Conservation (phyloP, 2,113 vertebrate species). For the Apteryx mantelli region DNA sequence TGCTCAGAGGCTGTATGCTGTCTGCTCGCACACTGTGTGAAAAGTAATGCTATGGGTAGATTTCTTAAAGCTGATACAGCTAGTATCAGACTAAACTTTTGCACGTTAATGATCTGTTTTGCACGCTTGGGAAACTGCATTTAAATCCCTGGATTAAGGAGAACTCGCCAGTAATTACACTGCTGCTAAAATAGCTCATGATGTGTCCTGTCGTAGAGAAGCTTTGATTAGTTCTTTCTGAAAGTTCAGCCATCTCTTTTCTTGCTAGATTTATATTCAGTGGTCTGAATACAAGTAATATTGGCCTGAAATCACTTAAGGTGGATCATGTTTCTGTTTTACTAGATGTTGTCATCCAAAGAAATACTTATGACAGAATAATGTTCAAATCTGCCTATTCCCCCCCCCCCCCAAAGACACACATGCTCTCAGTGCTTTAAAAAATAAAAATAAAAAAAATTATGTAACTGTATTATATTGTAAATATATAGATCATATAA, state of each 20-base stretch:
- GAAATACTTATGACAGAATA: not conserved
- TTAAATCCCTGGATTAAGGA: slow-evolving; percentile 8
- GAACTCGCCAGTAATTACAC: not conserved
- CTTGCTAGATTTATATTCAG: not conserved
- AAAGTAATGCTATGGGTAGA: slow-evolving; percentile 2
- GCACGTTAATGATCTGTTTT: slow-evolving; percentile 35
- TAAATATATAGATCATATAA: not conserved
- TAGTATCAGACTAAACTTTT: slow-evolving; percentile 6
- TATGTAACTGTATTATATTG: not conserved
- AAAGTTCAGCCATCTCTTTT: not conserved
- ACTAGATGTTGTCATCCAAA: not conserved
- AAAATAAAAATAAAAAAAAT: not conserved
- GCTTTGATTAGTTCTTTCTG: not conserved
- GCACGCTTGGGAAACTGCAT: not conserved
- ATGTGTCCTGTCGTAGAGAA: not conserved
- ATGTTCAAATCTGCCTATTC: not conserved
- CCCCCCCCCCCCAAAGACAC: not conserved
- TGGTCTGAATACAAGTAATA: not conserved
- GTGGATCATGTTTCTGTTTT: not conserved
- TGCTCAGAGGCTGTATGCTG: not conserved
- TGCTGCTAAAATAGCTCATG: not conserved
- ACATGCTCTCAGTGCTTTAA: not conserved
- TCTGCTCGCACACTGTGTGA: not conserved
- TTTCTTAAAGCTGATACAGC: not conserved
- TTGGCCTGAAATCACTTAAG: not conserved